Conservation (phyloP, 2,113 vertebrate genomes). For the Archocentrus centrarchus region DNA sequence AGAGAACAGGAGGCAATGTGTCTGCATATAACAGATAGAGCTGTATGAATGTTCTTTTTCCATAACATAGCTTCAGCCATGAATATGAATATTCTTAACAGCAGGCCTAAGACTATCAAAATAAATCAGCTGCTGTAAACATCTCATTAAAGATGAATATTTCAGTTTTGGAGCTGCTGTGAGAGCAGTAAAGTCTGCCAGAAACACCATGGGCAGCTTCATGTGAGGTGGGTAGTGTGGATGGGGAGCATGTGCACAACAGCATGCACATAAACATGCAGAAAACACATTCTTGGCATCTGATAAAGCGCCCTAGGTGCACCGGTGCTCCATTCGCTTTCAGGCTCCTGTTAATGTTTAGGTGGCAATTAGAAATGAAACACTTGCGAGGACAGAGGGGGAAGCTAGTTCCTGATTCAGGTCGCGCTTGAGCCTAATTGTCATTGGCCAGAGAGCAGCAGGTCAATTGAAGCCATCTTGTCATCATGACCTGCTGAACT, state of each 20-base stretch:
- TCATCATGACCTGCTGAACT: constrained; percentile 36
- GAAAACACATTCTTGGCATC: constrained; percentile 6
- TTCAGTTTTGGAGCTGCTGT: constrained; percentile 52
- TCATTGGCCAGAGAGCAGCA: constrained; percentile 55
- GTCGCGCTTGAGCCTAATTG: constrained; percentile 62
- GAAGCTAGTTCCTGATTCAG: constrained; percentile 57
- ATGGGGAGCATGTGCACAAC: constrained; percentile 19
- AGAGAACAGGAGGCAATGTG: constrained; percentile 13
- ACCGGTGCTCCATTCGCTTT: neutral
- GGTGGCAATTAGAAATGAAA: constrained; percentile 61
- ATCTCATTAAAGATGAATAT: constrained; percentile 62
- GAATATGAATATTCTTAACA: constrained; percentile 62
- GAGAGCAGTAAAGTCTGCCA: constrained; percentile 50
- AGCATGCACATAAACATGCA: neutral
- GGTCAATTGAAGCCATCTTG: constrained; percentile 67
- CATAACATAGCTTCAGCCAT: constrained; percentile 32
- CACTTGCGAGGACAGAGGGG: constrained; percentile 30
- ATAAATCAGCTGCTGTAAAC: constrained; percentile 65
- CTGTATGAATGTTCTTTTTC: constrained; percentile 48
- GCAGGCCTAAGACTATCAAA: constrained; percentile 53
- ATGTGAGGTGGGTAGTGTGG: constrained; percentile 36
- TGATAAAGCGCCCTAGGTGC: constrained; percentile 13
- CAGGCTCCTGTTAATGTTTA: constrained; percentile 11
- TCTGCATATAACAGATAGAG: constrained; percentile 41
- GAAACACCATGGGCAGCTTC: constrained; percentile 34